These are phyloP conservation scores for Microplitis mediator DNA, from an alignment of 1,140 invertebrate genomes.

Conservation along the genomic window DNA sequence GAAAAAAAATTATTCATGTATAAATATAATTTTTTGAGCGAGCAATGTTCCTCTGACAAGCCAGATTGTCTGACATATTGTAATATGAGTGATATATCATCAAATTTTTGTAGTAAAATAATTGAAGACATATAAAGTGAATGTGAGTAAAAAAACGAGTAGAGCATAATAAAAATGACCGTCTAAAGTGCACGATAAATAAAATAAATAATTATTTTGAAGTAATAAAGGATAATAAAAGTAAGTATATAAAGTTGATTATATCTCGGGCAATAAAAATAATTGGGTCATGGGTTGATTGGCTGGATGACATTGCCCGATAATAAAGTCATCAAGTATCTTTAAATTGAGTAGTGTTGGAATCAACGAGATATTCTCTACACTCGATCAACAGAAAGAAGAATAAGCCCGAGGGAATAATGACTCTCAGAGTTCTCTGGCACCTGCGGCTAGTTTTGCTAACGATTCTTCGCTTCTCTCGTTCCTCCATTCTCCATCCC, in stretches of 20 bases:
- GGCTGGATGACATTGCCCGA: not conserved
- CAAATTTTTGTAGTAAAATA: too few relatives aligned
- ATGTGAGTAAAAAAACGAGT: too few relatives aligned
- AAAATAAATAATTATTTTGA: too few relatives aligned
- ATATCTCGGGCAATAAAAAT: not conserved
- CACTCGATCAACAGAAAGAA: not conserved
- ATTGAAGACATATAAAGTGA: too few relatives aligned
- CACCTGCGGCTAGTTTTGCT: slow-evolving; percentile 31
- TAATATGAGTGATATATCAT: too few relatives aligned
- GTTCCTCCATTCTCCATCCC: not conserved
- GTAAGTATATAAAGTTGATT: not conserved
- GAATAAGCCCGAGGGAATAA: not conserved
- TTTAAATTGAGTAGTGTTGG: not conserved
- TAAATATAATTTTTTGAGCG: too few relatives aligned
- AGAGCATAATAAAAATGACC: too few relatives aligned
- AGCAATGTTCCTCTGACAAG: too few relatives aligned
- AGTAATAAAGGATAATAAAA: too few relatives aligned
- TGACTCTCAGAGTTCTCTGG: not conserved
- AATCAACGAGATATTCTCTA: slow-evolving; percentile 8
- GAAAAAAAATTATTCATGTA: too few relatives aligned
- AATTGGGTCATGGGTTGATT: not conserved
- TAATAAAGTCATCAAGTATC: not conserved
- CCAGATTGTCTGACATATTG: too few relatives aligned
- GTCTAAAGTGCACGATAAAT: too few relatives aligned
- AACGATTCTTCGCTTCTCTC: slow-evolving; percentile 22